Conservation (phyloP, 2,797 vertebrate genomes). For the Pseudomugil gertrudae region DNA sequence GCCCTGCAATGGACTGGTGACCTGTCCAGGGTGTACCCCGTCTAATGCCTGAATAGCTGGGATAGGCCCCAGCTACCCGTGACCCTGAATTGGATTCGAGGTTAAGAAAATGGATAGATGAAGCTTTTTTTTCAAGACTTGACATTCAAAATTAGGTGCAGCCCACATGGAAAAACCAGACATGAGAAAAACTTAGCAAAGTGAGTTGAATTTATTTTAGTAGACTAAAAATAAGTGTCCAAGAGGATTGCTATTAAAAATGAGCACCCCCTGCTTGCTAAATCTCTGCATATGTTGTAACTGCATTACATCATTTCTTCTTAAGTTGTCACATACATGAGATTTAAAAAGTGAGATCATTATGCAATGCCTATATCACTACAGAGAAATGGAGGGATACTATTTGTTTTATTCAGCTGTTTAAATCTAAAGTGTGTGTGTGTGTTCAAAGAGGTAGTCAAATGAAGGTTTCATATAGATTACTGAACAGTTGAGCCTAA, state of each 20-base stretch:
- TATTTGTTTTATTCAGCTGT: neutral
- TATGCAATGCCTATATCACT: neutral
- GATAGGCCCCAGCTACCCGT: too few relatives aligned
- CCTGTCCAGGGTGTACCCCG: too few relatives aligned
- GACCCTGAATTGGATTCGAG: too few relatives aligned
- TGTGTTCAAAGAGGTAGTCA: neutral
- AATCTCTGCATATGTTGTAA: neutral
- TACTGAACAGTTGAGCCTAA: constrained; percentile 4
- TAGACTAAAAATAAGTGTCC: neutral
- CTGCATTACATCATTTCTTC: neutral
- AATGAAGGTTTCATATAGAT: neutral
- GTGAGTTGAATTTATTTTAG: neutral
- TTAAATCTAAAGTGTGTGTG: neutral
- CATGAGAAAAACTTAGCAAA: neutral
- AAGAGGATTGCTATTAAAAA: neutral
- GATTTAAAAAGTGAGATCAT: neutral
- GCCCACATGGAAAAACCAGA: too few relatives aligned
- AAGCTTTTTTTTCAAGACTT: too few relatives aligned
- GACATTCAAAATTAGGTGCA: neutral
- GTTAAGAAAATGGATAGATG: too few relatives aligned
- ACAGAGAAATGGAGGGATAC: neutral
- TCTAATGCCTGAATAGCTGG: too few relatives aligned
- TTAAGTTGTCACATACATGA: neutral
- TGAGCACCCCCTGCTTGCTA: neutral
- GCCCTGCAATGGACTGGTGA: too few relatives aligned